Base-by-base conservation (phyloP, 2,797 vertebrate species). In the Antennarius maculatus region DNA sequence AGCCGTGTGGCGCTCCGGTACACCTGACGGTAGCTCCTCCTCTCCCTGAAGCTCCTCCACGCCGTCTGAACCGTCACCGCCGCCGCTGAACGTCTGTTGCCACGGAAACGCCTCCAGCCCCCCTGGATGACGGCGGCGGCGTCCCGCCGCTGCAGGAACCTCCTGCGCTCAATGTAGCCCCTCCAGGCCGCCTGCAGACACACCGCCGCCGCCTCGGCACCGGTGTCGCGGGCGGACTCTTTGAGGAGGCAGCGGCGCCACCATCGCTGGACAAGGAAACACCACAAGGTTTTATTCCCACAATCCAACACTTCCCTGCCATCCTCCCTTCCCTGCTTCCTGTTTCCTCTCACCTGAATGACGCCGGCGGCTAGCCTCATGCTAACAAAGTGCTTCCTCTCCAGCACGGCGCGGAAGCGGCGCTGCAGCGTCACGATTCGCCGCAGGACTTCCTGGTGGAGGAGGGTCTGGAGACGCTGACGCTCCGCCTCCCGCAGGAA, bases 361-460 rank as follows among this genome's bases (percentile, higher is more conserved):
- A 83, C 31, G 5, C 90, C 2, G 0, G 94, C 84, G 0, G 97
- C 95, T 14, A 76, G 90, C 83, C 91, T 93, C 91, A 96, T 89
- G 69, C 53, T 88, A 23, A 96, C 85, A 71, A 97, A 98, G 69
- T 92, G 94, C 51, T 92, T 95, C 73, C 96, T 93, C 81, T 95
- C 95, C 64, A 96, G 92, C 54, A 94, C 66, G 29, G 93, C 93
- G 76, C 96, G 92, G 88, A 98, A 96, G 93, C 95, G 95, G 9
- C 84, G 93, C 80, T 99, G 97, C 76, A 99, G 82, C 11, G 92
- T 72, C 1, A 91, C 81, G 28, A 99, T 99, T 23, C 96, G 91
- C 57, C 90, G 92, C 77, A 99, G 87, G 46, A 99, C 97, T 61
- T 97, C 97, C 84, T 93, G 94, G 69, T 99, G 97, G 52, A 99